phyloP scores from a whole-genome alignment of 2,797 vertebrate species.

The Hylomyscus alleni region DNA sequence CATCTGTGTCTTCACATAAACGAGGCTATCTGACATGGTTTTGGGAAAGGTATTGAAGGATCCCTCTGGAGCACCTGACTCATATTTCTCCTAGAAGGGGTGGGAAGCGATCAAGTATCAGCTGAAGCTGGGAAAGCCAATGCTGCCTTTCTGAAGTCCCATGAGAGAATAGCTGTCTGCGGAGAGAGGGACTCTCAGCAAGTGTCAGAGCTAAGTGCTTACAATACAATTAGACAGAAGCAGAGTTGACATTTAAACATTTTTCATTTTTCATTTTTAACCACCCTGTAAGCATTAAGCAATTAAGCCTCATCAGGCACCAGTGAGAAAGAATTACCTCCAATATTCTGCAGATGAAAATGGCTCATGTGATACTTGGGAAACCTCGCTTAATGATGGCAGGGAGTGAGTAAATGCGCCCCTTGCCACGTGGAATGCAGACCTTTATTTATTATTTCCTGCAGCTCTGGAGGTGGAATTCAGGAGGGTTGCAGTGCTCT shows the following conservation, averaged over 20 bases:
- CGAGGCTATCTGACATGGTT: not conserved
- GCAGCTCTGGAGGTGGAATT: not conserved
- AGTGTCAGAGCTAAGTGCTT: constrained; percentile 44
- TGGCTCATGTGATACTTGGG: constrained; percentile 39
- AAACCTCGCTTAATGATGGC: not conserved
- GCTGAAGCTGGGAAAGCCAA: not conserved
- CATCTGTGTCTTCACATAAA: not conserved
- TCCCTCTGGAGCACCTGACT: not conserved
- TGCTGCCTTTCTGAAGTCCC: not conserved
- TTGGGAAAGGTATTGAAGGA: not conserved
- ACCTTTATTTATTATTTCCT: not conserved
- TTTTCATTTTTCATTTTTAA: constrained; percentile 77
- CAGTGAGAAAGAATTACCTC: constrained; percentile 47
- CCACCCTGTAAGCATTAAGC: constrained; percentile 72
- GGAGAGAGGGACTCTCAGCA: constrained; percentile 60
- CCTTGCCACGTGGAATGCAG: not conserved
- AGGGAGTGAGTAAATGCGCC: not conserved
- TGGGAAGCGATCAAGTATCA: not conserved
- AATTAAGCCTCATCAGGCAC: constrained; percentile 78
- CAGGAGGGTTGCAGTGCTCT: not conserved
- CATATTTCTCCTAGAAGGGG: not conserved
- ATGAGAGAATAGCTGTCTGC: not conserved
- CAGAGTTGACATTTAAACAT: constrained; percentile 74
- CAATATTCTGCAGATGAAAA: constrained; percentile 69
- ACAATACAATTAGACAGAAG: constrained; percentile 66